Base-by-base conservation (phyloP, 2,888 invertebrate species). In the Daptonema setosum region DNA sequence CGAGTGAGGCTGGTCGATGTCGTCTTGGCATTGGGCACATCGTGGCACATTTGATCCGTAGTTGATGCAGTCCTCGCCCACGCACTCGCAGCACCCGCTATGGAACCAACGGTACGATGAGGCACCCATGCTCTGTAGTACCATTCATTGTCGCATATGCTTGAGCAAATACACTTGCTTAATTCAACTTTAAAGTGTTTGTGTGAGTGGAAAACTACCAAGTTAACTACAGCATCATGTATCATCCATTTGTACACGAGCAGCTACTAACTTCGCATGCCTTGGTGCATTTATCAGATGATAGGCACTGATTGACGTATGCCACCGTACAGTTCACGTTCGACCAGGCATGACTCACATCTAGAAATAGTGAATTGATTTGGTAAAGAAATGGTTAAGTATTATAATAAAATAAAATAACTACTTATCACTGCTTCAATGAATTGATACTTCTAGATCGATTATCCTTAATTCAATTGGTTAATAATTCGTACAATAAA, bases 271-370 rank as follows among this genome's bases (percentile, higher is more conserved):
- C 60, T 54, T 78, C 77, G 69, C 90, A 90, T 28, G 82, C 80
- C 54, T 79, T 79, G 63, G 81, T 80, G 70, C 90, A 91, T 71
- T 87, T 87, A 71, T 82, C 81, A 77, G 82, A 80, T 1, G 87
- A 83, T 77, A 83, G 82, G 71, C 90, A 90, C 68, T 85, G 81
- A 35, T 83, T 81, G 80, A 87, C 81, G 74, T 83, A 90, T 1
- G 85, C 84, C 8, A 88, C 87, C 0, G 87, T 87, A 72, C 90
- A 90, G 75, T 90, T 90, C 52, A 55, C 24, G 20, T 51, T 35
- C 30, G 28, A 26, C 24, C 26, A 59, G 28, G 29, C 25, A 3
- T 59, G 8, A n/a, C n/a, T n/a, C n/a, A n/a, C n/a, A n/a, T n/a
- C n/a, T n/a, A n/a, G n/a, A n/a, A n/a, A n/a, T n/a, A n/a, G n/a